A percentile compares a stretch with the other conserved stretches of the same genome.
These are phyloP conservation scores for Rallus limicola DNA, from an alignment of 2,113 vertebrate genomes.

Conservation along the genomic window DNA sequence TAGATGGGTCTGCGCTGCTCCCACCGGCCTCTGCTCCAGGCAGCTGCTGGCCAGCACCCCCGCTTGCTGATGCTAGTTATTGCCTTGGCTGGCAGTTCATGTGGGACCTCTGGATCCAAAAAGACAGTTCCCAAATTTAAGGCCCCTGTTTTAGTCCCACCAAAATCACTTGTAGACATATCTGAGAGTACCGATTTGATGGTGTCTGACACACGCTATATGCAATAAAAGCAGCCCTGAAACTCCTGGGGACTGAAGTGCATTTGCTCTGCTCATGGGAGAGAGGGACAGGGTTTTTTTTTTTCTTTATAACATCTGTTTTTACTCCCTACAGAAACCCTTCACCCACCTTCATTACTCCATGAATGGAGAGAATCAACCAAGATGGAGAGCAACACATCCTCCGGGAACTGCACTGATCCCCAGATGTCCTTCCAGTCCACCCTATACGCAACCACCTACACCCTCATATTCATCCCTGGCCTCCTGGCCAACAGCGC, in stretches of 20 bases:
- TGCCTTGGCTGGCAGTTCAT: not conserved
- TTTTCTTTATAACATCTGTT: not conserved
- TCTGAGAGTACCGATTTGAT: not conserved
- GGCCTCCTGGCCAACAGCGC: slow-evolving; percentile 86
- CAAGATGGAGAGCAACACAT: slow-evolving; percentile 40
- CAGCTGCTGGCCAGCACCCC: not conserved
- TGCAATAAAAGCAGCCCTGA: not conserved
- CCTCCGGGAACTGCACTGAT: slow-evolving; percentile 42
- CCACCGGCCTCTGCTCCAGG: not conserved
- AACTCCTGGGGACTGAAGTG: fast-evolving
- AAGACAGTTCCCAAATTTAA: not conserved
- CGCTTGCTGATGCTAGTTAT: not conserved
- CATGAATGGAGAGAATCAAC: not conserved
- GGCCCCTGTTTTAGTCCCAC: not conserved
- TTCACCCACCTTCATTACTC: not conserved
- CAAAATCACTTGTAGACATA: not conserved
- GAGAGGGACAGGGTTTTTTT: not conserved
- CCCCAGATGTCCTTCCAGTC: slow-evolving; percentile 71
- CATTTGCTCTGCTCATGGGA: not conserved
- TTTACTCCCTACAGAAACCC: slow-evolving; percentile 31
- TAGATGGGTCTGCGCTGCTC: slow-evolving; percentile 33
- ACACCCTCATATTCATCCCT: slow-evolving; percentile 85
- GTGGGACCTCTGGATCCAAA: not conserved
- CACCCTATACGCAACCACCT: slow-evolving; percentile 80
- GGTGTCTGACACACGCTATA: not conserved